Evolutionary conservation across 2,888 invertebrate species (phyloP).

Genomic region (Latrodectus hesperus): DNA sequence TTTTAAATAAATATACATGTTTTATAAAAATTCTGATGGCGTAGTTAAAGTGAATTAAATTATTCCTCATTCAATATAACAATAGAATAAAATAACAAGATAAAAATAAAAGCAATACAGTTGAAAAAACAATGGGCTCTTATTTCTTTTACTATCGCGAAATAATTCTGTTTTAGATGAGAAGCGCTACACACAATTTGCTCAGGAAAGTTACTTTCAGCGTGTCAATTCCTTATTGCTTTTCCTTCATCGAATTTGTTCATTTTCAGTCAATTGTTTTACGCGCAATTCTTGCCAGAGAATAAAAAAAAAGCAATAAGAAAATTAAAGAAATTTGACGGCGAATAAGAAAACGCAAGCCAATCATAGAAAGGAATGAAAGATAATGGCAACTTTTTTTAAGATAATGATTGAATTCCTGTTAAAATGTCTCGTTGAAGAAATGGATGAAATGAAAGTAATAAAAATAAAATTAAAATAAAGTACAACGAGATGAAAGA

Average conservation of each 20-base stretch:
- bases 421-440: slow-evolving; percentile 30
- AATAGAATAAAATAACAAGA: too few relatives aligned
- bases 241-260: not conserved
- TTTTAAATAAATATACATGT: too few relatives aligned
- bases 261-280: slow-evolving; percentile 20
- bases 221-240: not conserved
- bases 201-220: too few relatives aligned
- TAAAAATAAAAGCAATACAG: too few relatives aligned
- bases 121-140: too few relatives aligned
- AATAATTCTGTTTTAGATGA: slow-evolving; percentile 1
- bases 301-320: not conserved
- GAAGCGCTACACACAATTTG: not conserved
- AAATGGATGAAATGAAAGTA: slow-evolving; percentile 11
- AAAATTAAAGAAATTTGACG: not conserved
- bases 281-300: not conserved
- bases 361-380: not conserved
- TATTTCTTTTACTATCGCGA: not conserved
- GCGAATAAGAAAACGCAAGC: not conserved
- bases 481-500: slow-evolving; percentile 34
- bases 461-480: slow-evolving; percentile 41
- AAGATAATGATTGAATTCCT: slow-evolving; percentile 41
- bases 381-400: slow-evolving; percentile 10
- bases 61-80: too few relatives aligned
- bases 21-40: too few relatives aligned
- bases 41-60: too few relatives aligned